Conservation (phyloP, 1,140 invertebrate species). For the Copidosoma floridanum region DNA sequence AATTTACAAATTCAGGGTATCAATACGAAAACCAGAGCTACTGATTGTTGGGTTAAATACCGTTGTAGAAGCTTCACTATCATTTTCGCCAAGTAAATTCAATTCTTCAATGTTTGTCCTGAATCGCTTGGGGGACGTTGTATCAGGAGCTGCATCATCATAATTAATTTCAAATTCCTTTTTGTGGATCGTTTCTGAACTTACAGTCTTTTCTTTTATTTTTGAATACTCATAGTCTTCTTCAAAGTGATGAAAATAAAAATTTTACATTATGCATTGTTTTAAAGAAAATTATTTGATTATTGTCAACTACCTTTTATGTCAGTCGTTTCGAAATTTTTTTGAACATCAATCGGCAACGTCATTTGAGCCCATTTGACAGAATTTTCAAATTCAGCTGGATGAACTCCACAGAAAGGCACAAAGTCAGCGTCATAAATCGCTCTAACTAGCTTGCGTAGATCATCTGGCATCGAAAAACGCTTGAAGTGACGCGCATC, state of each 20-base stretch:
- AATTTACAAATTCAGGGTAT: slow-evolving; percentile 39
- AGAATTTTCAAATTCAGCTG: slow-evolving; percentile 41
- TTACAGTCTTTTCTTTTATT: slow-evolving; percentile 11
- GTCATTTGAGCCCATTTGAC: slow-evolving; percentile 38
- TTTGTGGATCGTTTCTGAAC: slow-evolving; percentile 8
- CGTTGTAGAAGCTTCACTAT: slow-evolving; percentile 21
- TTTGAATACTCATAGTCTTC: slow-evolving; percentile 20
- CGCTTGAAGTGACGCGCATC: slow-evolving; percentile 44
- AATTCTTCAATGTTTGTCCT: slow-evolving; percentile 40
- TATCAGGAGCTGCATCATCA: not conserved
- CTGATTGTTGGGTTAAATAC: not conserved
- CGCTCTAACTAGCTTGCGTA: slow-evolving; percentile 44
- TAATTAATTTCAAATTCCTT: slow-evolving; percentile 19
- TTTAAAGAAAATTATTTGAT: too few relatives aligned
- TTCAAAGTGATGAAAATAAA: slow-evolving; percentile 1
- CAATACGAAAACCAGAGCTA: slow-evolving; percentile 34
- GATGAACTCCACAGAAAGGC: slow-evolving; percentile 34
- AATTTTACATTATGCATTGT: not conserved
- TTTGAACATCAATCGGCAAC: too few relatives aligned
- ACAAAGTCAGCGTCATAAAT: slow-evolving; percentile 41
- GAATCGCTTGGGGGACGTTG: slow-evolving; percentile 25
- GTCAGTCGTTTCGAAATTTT: too few relatives aligned
- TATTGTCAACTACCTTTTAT: slow-evolving; percentile 32
- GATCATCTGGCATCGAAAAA: slow-evolving; percentile 44
- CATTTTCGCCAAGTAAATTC: slow-evolving; percentile 40